Conservation (phyloP, 2,113 vertebrate genomes). For the Orcinus orca region DNA sequence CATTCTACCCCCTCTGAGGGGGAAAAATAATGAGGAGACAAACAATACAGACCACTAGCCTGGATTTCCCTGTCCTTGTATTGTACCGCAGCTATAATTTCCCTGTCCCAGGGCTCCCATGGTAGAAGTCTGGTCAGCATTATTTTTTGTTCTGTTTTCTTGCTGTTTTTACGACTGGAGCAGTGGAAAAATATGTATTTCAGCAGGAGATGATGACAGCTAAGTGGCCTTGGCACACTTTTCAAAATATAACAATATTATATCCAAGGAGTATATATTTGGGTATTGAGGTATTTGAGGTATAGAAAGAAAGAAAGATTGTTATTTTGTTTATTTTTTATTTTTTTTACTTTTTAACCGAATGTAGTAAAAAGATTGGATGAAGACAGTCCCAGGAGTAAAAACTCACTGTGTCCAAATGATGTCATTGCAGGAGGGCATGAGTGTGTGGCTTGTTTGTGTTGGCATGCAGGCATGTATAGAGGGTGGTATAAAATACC, state of each 20-base stretch:
- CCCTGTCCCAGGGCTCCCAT: not conserved
- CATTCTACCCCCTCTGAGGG: not conserved
- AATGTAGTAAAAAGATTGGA: not conserved
- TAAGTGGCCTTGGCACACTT: not conserved
- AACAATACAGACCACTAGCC: constrained; percentile 70
- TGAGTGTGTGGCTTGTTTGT: constrained; percentile 2
- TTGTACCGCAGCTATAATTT: constrained; percentile 78
- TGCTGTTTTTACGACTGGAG: not conserved
- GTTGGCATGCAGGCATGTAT: not conserved
- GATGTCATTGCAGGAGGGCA: not conserved
- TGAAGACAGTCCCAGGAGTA: not conserved
- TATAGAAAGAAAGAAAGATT: not conserved
- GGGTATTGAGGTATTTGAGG: not conserved
- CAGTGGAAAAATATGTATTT: not conserved
- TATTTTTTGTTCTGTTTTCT: not conserved
- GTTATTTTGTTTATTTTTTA: not conserved
- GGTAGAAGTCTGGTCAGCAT: not conserved
- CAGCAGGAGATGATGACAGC: not conserved
- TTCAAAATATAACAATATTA: not conserved
- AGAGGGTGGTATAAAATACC: not conserved
- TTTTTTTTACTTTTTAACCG: not conserved
- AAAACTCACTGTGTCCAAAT: not conserved
- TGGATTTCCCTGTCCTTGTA: constrained; percentile 56
- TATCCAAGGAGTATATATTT: not conserved
- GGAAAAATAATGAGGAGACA: not conserved